These are phyloP conservation scores for Semotilus atromaculatus DNA, from an alignment of 2,797 vertebrate species.

Conservation along the genomic window DNA sequence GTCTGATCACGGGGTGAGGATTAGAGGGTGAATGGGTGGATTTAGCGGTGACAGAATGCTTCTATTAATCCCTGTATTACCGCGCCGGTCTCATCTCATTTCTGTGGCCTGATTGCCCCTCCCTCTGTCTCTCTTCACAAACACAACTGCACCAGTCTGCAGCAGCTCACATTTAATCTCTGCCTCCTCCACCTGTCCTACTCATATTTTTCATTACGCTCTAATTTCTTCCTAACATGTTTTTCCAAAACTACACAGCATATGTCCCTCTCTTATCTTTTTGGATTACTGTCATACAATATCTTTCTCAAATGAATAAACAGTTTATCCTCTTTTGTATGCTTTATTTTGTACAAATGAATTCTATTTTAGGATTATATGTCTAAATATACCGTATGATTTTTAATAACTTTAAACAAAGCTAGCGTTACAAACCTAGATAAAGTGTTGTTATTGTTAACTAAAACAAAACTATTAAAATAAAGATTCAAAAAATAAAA, in stretches of 20 bases:
- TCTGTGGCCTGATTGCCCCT: not conserved
- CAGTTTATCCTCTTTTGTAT: not conserved
- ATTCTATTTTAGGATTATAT: not conserved
- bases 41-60: constrained; percentile 66
- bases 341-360: no score
- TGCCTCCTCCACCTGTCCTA: not conserved
- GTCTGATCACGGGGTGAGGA: constrained; percentile 40
- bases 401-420: no score
- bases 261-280: constrained; percentile 16
- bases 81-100: constrained; percentile 64
- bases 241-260: constrained; percentile 3
- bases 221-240: constrained; percentile 1
- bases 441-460: not conserved
- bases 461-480: not conserved
- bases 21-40: constrained; percentile 58
- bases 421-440: not conserved
- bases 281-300: constrained; percentile 2
- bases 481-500: not conserved
- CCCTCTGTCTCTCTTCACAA: constrained; percentile 17
- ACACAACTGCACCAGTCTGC: not conserved
- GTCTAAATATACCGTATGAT: not conserved
- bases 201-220: constrained; percentile 10
- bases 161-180: constrained; percentile 3
- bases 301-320: constrained; percentile 14
- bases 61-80: constrained; percentile 68